Evolutionary conservation across 2,888 invertebrate species (phyloP).

Genomic region (Parelbella ahira): DNA sequence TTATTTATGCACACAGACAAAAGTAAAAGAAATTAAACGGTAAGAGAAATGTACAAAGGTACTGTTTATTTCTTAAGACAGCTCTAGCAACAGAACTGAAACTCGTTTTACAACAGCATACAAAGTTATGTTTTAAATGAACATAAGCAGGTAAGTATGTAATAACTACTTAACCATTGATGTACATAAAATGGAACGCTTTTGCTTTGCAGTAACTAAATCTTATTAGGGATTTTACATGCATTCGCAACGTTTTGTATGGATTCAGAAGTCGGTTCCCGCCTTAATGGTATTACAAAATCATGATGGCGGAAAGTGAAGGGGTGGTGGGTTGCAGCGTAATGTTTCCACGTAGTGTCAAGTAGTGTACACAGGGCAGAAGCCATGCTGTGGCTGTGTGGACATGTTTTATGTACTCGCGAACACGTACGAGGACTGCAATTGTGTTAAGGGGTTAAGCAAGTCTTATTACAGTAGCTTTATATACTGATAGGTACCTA

Average conservation of each 20-base stretch:
- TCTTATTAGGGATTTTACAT: slow-evolving; percentile 62
- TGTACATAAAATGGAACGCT: not conserved
- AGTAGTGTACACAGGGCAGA: slow-evolving; percentile 28
- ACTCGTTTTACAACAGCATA: too few species aligned
- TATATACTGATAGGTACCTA: too few species aligned
- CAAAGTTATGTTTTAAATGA: too few species aligned
- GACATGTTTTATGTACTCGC: slow-evolving; percentile 28
- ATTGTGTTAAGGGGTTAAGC: slow-evolving; percentile 35
- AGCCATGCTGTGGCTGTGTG: slow-evolving; percentile 34
- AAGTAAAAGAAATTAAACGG: too few species aligned
- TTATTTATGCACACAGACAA: too few species aligned
- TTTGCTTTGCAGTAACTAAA: slow-evolving; percentile 40
- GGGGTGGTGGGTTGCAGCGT: slow-evolving; percentile 37
- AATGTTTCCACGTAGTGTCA: slow-evolving; percentile 20
- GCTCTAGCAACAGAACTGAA: too few species aligned
- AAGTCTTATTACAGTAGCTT: too few species aligned
- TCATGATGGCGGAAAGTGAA: slow-evolving; percentile 60
- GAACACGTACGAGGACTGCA: slow-evolving; percentile 25
- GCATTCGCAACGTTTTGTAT: slow-evolving; percentile 60
- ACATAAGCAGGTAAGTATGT: too few species aligned
- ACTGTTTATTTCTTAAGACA: too few species aligned
- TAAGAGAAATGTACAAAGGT: too few species aligned
- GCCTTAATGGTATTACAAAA: slow-evolving; percentile 67
- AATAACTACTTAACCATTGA: too few species aligned
- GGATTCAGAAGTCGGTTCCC: slow-evolving; percentile 58